Conservation (phyloP, 2,888 invertebrate genomes). For the Pollenia angustigena region DNA sequence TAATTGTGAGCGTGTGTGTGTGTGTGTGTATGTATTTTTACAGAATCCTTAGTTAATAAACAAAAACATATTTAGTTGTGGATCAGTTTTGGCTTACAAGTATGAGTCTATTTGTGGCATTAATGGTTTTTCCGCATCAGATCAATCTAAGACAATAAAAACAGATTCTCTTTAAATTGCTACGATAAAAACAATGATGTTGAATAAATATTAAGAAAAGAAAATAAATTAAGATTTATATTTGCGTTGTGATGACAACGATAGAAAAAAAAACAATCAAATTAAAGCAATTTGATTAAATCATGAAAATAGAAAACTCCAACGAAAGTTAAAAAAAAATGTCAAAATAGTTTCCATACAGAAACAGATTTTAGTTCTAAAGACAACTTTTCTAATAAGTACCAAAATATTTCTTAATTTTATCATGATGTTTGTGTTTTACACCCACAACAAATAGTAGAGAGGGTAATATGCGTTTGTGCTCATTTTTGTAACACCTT, state of each 20-base stretch:
- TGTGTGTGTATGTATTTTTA: conserved; percentile 23
- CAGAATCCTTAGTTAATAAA: conserved; percentile 45
- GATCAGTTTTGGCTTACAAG: conserved; percentile 53
- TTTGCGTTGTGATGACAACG: background rate
- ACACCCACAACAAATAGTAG: too few relatives aligned
- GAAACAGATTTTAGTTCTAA: too few relatives aligned
- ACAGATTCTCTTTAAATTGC: conserved; percentile 42
- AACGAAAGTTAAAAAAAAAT: background rate
- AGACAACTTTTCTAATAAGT: too few relatives aligned
- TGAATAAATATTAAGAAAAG: conserved; percentile 19
- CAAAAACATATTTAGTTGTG: conserved; percentile 60
- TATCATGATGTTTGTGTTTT: too few relatives aligned
- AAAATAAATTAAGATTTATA: conserved; percentile 3
- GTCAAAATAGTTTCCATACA: background rate
- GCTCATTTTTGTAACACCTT: too few relatives aligned
- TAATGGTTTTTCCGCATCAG: conserved; percentile 36
- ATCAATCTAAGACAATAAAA: conserved; percentile 58
- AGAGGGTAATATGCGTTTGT: too few relatives aligned
- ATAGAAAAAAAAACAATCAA: background rate
- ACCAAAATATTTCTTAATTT: too few relatives aligned
- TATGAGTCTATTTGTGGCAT: conserved; percentile 46
- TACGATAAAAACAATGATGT: conserved; percentile 31
- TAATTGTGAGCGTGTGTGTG: conserved; percentile 4
- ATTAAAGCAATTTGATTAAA: background rate
- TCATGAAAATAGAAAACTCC: too few relatives aligned